Base-by-base conservation (phyloP, 1,140 invertebrate genomes). In the Anoplolepis gracilipes region DNA sequence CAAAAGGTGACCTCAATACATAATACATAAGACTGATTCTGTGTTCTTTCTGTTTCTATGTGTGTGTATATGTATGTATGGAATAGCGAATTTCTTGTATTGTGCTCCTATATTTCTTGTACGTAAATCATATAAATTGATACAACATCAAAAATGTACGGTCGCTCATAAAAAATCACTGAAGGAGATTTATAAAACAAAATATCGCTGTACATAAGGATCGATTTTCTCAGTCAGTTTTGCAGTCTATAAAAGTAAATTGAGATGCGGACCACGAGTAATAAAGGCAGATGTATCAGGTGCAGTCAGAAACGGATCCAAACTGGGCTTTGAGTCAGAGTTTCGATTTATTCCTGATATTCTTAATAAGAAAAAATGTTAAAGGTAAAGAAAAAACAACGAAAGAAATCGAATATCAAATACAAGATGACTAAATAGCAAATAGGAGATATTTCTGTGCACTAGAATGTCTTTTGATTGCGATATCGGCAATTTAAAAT, bases 201-300 rank as follows among this genome's bases (percentile, higher is more conserved):
- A 4, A 65, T 78, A n/a, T 28, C 13, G n/a, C n/a, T 10, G 1
- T 81, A 33, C 33, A 42, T 42, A 49, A 10, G n/a, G 13, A 84
- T 84, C 72, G 42, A 76, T 62, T 77, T 84, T 39, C 7, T 36
- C 81, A 64, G 30, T 76, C 42, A 76, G 16, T 25, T 84, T 76
- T 84, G 57, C 28, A 42, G n/a, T 36, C 46, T 28, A 76, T 84
- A 84, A 76, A 62, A 76, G 13, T 8, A 28, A 30, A 62, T 64
- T 42, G 46, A 62, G 46, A 62, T 39, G 39, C n/a, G 8, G n/a
- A 22, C n/a, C n/a, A n/a, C n/a, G 39, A 75, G 46, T 39, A 49
- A 77, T 77, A 64, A 53, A 55, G n/a, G 16, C 39, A 22, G 22
- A 64, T 11, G 19, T 76, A 75, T 62, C 72, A 19, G 16, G 1